Evolutionary conservation across 2,113 vertebrate genomes (phyloP), one percentile per base, ranked within the genome.

Genomic region (Salminus brasiliensis): DNA sequence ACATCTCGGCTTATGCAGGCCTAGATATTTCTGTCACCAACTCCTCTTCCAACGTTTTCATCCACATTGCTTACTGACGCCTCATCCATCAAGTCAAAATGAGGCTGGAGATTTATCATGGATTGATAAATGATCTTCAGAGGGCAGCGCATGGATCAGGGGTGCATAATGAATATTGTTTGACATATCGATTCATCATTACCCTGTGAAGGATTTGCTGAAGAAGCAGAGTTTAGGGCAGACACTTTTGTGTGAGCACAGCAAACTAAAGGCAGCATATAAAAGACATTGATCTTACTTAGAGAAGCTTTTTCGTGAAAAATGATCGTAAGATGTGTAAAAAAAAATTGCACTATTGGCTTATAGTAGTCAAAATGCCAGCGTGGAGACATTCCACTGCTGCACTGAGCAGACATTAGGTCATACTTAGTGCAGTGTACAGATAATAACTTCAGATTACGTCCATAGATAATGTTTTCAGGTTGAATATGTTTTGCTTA

Each of bases 31-130:
- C 15, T n/a, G 10, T 41, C 52, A 52, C 57, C 39, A 18, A 63
- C 43, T 76, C 47, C n/a, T n/a, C n/a, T n/a, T n/a, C 49, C 41
- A 47, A 57, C 49, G 41, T 21, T 30, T 57, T 68, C 39, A 74
- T 74, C 41, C 16, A 34, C 45, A 39, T 66, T 66, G 34, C 60
- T 72, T 72, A 30, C 41, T 74, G 36, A 57, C 15, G 25, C 12
- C 63, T 74, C 21, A 79, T 70, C 21, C 36, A 71, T 80, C 67
- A 79, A 57, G 59, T 55, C 27, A 71, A 23, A 72, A 13, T 57
- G 11, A 53, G 71, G n/a, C 62, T 36, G 59, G 60, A 79, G 57
- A 63, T 47, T 27, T 68, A 47, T 68, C 70, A 36, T 65, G n/a
- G 30, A 59, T 60, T 57, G 60, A 67, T 80, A 29, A 74, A 63